Percentiles rank a stretch among this genome's conserved stretches.
phyloP scores from a whole-genome alignment of 2,888 invertebrate genomes.

The Lasiommata megera region DNA sequence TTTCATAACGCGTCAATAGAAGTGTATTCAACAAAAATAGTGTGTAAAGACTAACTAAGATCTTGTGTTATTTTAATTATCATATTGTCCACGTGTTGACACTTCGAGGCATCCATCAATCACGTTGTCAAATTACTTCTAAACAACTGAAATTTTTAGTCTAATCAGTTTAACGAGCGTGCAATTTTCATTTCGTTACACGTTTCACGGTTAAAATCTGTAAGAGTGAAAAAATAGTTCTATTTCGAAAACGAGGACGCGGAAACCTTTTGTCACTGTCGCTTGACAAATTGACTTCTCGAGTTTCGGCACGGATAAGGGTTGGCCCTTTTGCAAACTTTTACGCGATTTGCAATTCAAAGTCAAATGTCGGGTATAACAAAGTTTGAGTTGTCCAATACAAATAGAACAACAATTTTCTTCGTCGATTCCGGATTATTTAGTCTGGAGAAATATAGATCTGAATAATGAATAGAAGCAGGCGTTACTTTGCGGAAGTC shows the following conservation, averaged over 20 bases:
- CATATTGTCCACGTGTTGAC: background rate
- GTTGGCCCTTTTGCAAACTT: background rate
- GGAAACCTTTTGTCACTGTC: conserved; percentile 37
- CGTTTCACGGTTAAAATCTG: background rate
- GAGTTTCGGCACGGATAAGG: conserved; percentile 38
- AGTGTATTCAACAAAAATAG: too few species aligned
- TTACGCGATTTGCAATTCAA: background rate
- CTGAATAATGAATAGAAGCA: too few species aligned
- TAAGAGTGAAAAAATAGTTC: conserved; percentile 1
- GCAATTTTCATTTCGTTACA: conserved; percentile 17
- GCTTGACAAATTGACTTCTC: conserved; percentile 41
- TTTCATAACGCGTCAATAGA: too few species aligned
- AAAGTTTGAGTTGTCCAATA: too few species aligned
- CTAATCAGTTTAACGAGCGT: conserved; percentile 21
- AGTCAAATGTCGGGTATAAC: background rate
- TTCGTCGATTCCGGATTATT: too few species aligned
- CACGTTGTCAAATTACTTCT: background rate
- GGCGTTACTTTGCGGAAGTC: too few species aligned
- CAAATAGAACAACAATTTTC: too few species aligned
- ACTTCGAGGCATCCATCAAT: background rate
- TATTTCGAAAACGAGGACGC: conserved; percentile 15
- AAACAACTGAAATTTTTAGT: conserved; percentile 2
- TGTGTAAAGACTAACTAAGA: background rate
- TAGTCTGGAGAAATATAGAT: too few species aligned
- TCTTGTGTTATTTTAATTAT: background rate